Evolutionary conservation across 2,888 invertebrate species (phyloP).

Genomic region (Eupithecia dodoneata): DNA sequence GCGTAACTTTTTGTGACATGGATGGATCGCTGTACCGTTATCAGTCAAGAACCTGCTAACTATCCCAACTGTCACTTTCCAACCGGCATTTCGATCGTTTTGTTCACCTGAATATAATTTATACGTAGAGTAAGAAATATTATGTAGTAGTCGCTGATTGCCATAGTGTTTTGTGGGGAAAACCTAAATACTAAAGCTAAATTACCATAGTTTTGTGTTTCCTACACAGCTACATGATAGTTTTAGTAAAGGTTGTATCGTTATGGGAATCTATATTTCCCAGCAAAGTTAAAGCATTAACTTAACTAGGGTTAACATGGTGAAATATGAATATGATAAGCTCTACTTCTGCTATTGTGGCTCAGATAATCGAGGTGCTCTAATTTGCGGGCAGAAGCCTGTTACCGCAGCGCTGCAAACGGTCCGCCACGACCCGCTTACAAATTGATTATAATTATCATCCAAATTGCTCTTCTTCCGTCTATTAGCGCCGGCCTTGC

Average conservation of each 20-base stretch:
- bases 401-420: conserved; percentile 49
- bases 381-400: conserved; percentile 37
- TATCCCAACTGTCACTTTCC: conserved; percentile 7
- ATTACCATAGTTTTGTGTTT: neutral
- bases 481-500: conserved; percentile 51
- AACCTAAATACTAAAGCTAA: neutral
- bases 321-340: neutral
- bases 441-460: conserved; percentile 64
- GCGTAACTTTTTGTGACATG: conserved; percentile 6
- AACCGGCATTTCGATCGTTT: conserved; percentile 4
- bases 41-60: conserved; percentile 13
- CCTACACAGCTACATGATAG: neutral
- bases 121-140: neutral
- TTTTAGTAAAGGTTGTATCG: neutral
- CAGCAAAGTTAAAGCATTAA: neutral
- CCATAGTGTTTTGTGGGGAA: no score
- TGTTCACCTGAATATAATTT: neutral
- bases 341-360: conserved; percentile 6
- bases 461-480: conserved; percentile 62
- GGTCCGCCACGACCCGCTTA: conserved; percentile 54
- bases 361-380: conserved; percentile 34
- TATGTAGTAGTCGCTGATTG: neutral
- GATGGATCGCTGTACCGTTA: conserved; percentile 7
- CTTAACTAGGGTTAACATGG: neutral
- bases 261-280: neutral